Evolutionary conservation across 2,797 vertebrate genomes (phyloP).

Genomic region (Crax fasciolata): DNA sequence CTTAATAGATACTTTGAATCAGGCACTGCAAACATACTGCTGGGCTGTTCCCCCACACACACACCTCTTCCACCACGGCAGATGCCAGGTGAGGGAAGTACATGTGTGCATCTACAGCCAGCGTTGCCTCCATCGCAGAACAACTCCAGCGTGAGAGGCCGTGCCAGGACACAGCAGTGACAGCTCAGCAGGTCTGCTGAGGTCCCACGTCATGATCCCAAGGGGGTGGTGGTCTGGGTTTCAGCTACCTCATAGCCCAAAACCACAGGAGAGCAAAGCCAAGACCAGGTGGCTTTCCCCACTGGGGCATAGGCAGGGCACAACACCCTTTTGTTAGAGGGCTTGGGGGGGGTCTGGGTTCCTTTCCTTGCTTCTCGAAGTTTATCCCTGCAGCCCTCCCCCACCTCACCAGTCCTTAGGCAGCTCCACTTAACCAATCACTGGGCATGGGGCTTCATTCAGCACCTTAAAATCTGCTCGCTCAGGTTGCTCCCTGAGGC

Average conservation of each 20-base stretch:
- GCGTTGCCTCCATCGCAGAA: neutral
- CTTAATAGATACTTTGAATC: neutral
- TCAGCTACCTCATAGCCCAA: neutral
- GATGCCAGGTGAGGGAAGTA: neutral
- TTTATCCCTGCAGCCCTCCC: neutral
- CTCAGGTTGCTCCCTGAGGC: neutral
- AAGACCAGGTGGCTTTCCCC: neutral
- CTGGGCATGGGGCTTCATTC: neutral
- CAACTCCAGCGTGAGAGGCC: neutral
- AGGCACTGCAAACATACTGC: neutral
- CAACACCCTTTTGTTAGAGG: neutral
- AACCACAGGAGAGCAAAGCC: neutral
- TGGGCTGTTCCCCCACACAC: neutral
- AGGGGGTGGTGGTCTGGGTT: neutral
- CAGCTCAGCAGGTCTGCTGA: neutral
- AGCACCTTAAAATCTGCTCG: neutral
- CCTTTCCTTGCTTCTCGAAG: neutral
- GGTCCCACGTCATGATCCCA: neutral
- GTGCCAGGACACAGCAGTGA: neutral
- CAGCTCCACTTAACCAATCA: neutral
- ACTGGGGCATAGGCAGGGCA: neutral
- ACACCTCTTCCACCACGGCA: neutral
- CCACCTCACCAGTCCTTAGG: neutral
- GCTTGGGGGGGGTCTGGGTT: neutral
- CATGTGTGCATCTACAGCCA: neutral